phyloP scores from a whole-genome alignment of 1,140 invertebrate genomes.

The Nixonia krombeini region DNA sequence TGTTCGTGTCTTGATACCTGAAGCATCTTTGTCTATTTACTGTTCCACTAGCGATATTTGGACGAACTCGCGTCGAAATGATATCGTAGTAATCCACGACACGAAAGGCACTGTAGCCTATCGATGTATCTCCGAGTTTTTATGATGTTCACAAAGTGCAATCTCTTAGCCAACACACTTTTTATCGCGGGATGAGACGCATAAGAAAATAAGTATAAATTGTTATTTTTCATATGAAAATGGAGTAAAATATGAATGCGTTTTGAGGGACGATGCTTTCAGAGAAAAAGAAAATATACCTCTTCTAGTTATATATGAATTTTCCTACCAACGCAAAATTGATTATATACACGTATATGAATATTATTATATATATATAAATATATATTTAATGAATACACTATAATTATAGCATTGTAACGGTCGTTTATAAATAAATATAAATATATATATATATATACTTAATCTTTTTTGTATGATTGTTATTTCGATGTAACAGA shows the following conservation, averaged over 20 bases:
- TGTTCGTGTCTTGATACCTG: neutral
- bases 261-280: conserved; percentile 19
- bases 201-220: conserved; percentile 67
- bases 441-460: conserved; percentile 7
- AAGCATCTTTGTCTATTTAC: conserved; percentile 5
- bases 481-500: neutral
- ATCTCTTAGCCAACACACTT: conserved; percentile 71
- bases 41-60: conserved; percentile 5
- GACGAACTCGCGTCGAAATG: conserved; percentile 2
- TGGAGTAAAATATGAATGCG: conserved; percentile 12
- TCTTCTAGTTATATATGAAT: conserved; percentile 66
- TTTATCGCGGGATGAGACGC: conserved; percentile 62
- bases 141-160: conserved; percentile 72
- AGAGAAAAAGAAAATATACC: conserved; percentile 53
- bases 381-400: conserved; percentile 49
- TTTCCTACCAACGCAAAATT: conserved; percentile 63
- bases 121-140: conserved; percentile 60
- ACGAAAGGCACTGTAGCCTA: conserved; percentile 24
- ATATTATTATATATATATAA: conserved; percentile 42
- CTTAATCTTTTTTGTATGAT: neutral
- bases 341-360: conserved; percentile 45
- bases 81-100: neutral
- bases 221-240: conserved; percentile 70
- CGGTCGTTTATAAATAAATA: conserved; percentile 16
- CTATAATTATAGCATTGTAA: neutral